Evolutionary conservation across 2,888 invertebrate species (phyloP), one percentile per base, ranked within the genome.

Genomic region (Ceratothoa steindachneri): DNA sequence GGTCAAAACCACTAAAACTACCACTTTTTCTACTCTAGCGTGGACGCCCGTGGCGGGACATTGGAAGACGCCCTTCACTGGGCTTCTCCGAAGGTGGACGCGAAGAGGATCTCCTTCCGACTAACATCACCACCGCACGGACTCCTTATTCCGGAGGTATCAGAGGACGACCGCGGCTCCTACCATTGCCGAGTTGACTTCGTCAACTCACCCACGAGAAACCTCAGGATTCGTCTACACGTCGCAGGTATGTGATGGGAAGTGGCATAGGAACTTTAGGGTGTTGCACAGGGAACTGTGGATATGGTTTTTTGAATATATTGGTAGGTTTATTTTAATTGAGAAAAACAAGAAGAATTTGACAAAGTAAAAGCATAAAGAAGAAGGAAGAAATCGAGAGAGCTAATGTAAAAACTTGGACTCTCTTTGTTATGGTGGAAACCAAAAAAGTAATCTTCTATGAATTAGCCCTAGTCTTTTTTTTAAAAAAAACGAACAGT

Each of bases 141-240:
- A 12, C 60, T 60, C 9, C 22, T 2, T 1, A 4, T 7, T 24
- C 60, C 60, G 1, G 22, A 60, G 3, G 2, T 3, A 12, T 15
- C 2, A 1, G 31, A 67, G 22, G 31, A 67, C 15, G 75, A 75
- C 66, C 52, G 69, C 2, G 66, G 69, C 5, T 68, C 68, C 9
- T 75, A 75, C 29, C 68, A 70, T 22, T 75, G 75, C 29, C 29
- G 75, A 22, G 72, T 75, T n/a, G 75, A 75, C 28, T 75, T 75
- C 41, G 30, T 53, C 15, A 28, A 66, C 19, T 75, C 75, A 19
- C 75, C 75, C 2, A 75, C 75, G n/a, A 69, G 75, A 41, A 75
- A 75, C 41, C 55, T 69, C 0, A 68, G 69, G 30, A 66, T 75
- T 30, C 41, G 60, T 22, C 72, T 75, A 19, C 29, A 30, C 0